Evolutionary conservation across 2,888 invertebrate species (phyloP).

Genomic region (Empis stercorea): DNA sequence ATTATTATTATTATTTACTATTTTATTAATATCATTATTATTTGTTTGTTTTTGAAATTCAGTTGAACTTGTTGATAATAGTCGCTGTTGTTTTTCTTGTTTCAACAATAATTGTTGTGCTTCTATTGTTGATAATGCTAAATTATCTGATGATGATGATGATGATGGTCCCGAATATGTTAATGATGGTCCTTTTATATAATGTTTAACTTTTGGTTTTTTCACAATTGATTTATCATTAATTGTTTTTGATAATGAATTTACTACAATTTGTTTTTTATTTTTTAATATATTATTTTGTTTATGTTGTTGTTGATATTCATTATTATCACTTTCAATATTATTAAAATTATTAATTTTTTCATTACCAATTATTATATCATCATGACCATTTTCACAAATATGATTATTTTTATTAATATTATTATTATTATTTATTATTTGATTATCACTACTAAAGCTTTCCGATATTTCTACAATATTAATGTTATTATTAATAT

Average conservation of each 20-base stretch:
- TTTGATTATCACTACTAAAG: conserved; percentile 1
- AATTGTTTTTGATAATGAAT: not conserved
- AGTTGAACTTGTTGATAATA: not conserved
- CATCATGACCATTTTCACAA: not conserved
- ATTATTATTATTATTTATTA: conserved; percentile 1
- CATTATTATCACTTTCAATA: not conserved
- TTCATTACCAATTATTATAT: not conserved
- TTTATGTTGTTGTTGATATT: not conserved
- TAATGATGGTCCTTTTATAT: conserved; percentile 19
- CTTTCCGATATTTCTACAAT: not conserved
- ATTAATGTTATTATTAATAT: too few relatives aligned
- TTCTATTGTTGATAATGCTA: not conserved
- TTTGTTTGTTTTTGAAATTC: not conserved
- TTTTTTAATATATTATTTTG: not conserved
- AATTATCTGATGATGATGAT: not conserved
- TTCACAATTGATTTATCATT: not conserved
- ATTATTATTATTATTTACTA: conserved; percentile 13
- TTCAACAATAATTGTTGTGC: not conserved
- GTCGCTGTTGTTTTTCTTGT: not conserved
- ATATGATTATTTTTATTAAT: conserved; percentile 3
- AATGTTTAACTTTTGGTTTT: conserved; percentile 16
- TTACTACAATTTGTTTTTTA: not conserved
- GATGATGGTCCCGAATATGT: too few relatives aligned
- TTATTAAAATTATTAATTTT: not conserved
- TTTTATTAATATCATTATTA: not conserved